Base-by-base conservation (phyloP, 1,140 invertebrate species). In the Sminthurides bifidus region DNA sequence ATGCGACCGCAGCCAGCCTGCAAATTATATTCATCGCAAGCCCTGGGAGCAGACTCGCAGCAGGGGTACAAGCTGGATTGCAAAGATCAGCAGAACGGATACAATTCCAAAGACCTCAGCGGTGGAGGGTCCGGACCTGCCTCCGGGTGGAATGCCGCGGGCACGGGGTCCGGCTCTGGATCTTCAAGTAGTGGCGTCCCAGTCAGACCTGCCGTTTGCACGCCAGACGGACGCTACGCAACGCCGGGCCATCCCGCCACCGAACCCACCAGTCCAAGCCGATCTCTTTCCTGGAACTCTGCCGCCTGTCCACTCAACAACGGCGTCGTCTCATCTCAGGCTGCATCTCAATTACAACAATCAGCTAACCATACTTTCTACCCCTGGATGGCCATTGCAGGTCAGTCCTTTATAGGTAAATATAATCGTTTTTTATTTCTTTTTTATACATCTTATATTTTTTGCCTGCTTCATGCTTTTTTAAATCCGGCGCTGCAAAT, bases 301-400 rank as follows among this genome's bases (percentile, higher is more conserved):
- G 58, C 63, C 41, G 83, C 83, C 69, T 89, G 85, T 74, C 80
- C 80, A 58, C 74, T 86, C 64, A 83, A 81, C 70, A 78, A 84
- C 49, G 78, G 83, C 58, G 66, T 68, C 54, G 78, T 84, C 41
- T 63, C 66, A 31, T 83, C 85, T 71, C 80, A 83, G 66, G 59
- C 68, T 43, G 63, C 71, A 43, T 81, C 85, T 40, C 87, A 87
- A 72, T 81, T 87, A 64, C 86, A 89, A 75, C 80, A 83, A 72
- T 80, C 80, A 70, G 71, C 73, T 67, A 90, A 86, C 73, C 88
- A 92, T 78, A 92, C 88, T 68, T 92, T 93, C 77, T 93, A 93
- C 76, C 90, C 90, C 60, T 92, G 90, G 90, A 93, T 93, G 90
- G 89, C 89, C 75, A 92, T 93, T 79, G 89, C 90, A 91, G 90